Conservation (phyloP, 2,797 vertebrate species). For the Mus caroli region DNA sequence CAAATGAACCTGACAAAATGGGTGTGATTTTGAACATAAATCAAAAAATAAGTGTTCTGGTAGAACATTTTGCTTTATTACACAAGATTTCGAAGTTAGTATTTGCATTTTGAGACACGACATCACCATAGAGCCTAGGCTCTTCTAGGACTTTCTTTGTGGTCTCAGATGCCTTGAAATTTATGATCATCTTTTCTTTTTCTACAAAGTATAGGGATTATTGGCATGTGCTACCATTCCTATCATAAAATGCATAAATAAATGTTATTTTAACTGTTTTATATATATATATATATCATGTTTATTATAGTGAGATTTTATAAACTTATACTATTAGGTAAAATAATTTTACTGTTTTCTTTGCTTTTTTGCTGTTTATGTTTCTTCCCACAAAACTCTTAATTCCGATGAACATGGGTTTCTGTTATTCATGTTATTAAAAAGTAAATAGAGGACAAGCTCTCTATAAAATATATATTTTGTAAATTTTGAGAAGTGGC, state of each 20-base stretch:
- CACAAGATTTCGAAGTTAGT: not conserved
- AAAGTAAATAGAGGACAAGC: not conserved
- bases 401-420: not conserved
- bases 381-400: not conserved
- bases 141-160: not conserved
- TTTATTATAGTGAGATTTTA: not conserved
- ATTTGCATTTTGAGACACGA: not conserved
- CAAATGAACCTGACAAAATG: not conserved
- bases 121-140: too few relatives aligned
- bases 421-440: not conserved
- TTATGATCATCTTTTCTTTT: not conserved
- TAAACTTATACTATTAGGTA: not conserved
- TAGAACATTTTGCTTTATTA: not conserved
- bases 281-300: not conserved
- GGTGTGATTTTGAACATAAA: not conserved
- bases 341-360: not conserved
- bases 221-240: not conserved
- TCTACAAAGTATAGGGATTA: not conserved
- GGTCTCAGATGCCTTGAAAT: not conserved
- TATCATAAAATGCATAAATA: not conserved
- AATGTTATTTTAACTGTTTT: not conserved
- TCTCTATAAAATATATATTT: not conserved
- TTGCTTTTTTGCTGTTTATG: not conserved
- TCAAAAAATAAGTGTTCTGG: not conserved
- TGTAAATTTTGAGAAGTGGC: not conserved